Base-by-base conservation (phyloP, 2,113 vertebrate genomes). In the Echinops telfairi region DNA sequence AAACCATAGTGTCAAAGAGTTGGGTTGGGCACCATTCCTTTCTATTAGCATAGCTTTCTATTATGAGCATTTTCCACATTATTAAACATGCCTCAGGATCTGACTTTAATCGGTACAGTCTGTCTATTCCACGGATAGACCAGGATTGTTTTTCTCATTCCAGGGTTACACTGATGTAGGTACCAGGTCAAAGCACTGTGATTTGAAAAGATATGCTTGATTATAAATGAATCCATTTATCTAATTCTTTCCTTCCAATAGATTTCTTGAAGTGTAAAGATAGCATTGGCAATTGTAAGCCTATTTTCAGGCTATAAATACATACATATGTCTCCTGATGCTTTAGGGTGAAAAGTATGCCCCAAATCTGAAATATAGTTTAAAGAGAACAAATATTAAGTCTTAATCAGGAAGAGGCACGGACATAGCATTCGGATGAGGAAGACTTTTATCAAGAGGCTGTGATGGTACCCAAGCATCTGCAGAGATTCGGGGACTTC, bases 211-310 rank as follows among this genome's bases (percentile, higher is more conserved):
- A 53, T 53, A 80, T 31, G 23, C 7, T 83, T 80, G 47, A 86
- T 73, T 89, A 86, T 20, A 86, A 75, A 43, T 83, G 7, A n/a
- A 22, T n/a, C 19, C 83, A 29, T 86, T 91, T 91, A 40, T 88
- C 77, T 81, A 23, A 29, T 62, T 86, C 25, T 70, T 91, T 92
- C 11, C 40, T 88, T 70, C 71, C 71, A 33, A 83, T 64, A 16
- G 15, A 38, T 73, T 89, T 78, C n/a, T 47, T 71, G 19, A 43
- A 17, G 17, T 82, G 20, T 20, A 60, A 68, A 82, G 76, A 38
- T 40, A 79, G 73, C 14, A 19, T 47, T 40, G 58, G 86, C 60
- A 25, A 6, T 2, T 64, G 15, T 68, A 31, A 79, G 75, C 15
- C n/a, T 76, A 83, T 60, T 77, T 23, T 83, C 71, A 86, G 43